Evolutionary conservation across 2,113 vertebrate species (phyloP), one percentile per base, ranked within the genome.

Genomic region (Hippolais icterina): DNA sequence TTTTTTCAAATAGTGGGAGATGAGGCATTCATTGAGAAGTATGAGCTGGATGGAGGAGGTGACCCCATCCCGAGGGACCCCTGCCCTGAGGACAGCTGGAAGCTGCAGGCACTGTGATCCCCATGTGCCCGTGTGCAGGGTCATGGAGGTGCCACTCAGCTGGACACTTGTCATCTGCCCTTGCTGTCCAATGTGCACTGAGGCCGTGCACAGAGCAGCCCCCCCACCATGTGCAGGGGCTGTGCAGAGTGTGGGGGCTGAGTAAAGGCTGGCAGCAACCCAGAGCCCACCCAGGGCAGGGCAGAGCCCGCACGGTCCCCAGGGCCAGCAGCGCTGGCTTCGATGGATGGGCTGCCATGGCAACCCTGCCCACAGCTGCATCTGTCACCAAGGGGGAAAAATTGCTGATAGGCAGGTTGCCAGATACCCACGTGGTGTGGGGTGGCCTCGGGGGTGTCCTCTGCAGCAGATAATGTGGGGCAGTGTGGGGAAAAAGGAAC

Each of bases 261-360:
- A 37, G 46, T 5, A 4, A 33, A 10, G 19, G 68, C 56, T 76
- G 72, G 82, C 22, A 23, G 61, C 63, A 31, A 0, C 41, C 46
- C 61, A 59, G 74, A 94, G 68, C 66, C 66, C 63, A 22, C 19
- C 23, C 41, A 12, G 82, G 72, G 63, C 69, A 33, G 94, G 82
- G 52, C 71, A 91, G 80, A 84, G 33, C 59, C 47, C 2, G 1
- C 5, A 0, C 0, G 4, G 68, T 88, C 91, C 87, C 93, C 8
- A 3, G 61, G 81, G 83, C 12, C 71, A 70, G 56, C 8, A 0
- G 60, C 1, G 0, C 64, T 71, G 63, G 64, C 65, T 69, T 63
- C 20, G 8, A 56, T 87, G 94, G 93, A 77, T 91, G 87, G 54
- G 90, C 86, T 97, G 95, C 95, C 90, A 93, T 96, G 93, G 93